A percentile compares a stretch with the other conserved stretches of the same genome.
These are phyloP conservation scores for Leucophora obtusa DNA, from an alignment of 2,888 invertebrate species.

Conservation along the genomic window DNA sequence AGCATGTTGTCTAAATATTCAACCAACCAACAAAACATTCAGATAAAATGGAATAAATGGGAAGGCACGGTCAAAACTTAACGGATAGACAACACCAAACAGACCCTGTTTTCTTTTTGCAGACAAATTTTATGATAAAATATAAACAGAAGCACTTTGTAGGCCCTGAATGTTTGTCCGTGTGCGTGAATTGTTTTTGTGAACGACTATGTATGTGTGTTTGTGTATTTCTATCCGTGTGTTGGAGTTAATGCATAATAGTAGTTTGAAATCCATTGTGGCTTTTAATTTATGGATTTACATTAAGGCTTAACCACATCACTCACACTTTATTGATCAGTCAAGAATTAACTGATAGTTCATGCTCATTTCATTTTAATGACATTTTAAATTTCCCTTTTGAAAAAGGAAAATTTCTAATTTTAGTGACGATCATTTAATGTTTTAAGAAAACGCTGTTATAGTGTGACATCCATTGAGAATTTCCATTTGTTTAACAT, in stretches of 20 bases:
- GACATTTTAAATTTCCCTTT: conserved; percentile 39
- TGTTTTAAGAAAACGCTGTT: no score
- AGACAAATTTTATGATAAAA: conserved; percentile 51
- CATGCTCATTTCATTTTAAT: conserved; percentile 53
- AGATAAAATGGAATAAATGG: conserved; percentile 29
- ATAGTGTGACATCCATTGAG: no score
- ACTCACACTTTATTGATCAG: conserved; percentile 75
- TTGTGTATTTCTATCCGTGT: background rate
- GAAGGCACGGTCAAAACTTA: conserved; percentile 18
- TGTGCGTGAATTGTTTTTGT: background rate
- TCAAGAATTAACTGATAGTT: conserved; percentile 54
- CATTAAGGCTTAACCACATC: conserved; percentile 78
- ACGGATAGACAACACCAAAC: conserved; percentile 17
- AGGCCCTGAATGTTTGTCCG: conserved; percentile 72
- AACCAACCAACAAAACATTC: conserved; percentile 13
- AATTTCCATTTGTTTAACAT: no score
- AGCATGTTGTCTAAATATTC: conserved; percentile 21
- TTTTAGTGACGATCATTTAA: background rate
- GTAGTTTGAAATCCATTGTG: conserved; percentile 11
- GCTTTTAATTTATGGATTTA: conserved; percentile 74
- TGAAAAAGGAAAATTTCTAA: background rate
- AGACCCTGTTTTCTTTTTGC: conserved; percentile 7
- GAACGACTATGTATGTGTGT: no score
- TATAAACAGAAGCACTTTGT: conserved; percentile 76
- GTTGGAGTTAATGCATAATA: conserved; percentile 14